These are phyloP conservation scores for Cyprinodon variegatus DNA, from an alignment of 2,113 vertebrate genomes.

Conservation along the genomic window DNA sequence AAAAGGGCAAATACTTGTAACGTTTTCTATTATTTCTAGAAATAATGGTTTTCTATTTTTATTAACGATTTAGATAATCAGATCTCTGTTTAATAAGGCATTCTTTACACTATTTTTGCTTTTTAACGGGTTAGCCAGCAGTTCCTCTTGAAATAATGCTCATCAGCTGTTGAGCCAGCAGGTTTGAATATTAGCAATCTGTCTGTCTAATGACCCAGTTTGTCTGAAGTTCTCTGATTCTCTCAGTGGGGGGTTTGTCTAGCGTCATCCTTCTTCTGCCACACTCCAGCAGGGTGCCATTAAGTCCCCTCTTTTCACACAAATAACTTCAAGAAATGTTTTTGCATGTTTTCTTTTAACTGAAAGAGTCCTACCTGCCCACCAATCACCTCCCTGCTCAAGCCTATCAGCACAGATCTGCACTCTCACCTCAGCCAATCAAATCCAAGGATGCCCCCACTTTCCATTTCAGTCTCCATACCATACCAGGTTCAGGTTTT, in stretches of 20 bases:
- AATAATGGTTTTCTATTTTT: too few relatives aligned
- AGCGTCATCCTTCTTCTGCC: conserved; percentile 2
- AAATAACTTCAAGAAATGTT: neutral
- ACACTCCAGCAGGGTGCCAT: neutral
- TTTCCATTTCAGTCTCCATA: too few relatives aligned
- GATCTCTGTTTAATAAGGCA: neutral
- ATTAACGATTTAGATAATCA: too few relatives aligned
- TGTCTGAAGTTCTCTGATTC: conserved; percentile 1
- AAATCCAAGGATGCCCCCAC: too few relatives aligned
- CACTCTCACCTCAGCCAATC: too few relatives aligned
- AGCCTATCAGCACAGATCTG: too few relatives aligned
- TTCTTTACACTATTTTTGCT: neutral
- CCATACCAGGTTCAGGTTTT: too few relatives aligned
- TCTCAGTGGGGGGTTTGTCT: neutral
- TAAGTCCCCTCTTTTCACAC: neutral
- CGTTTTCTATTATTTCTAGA: too few relatives aligned
- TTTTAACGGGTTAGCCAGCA: neutral
- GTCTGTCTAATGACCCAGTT: neutral
- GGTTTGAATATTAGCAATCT: neutral
- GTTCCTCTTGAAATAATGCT: neutral
- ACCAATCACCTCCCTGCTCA: too few relatives aligned
- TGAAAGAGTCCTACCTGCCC: too few relatives aligned
- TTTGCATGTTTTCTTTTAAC: neutral
- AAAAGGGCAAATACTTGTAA: too few relatives aligned
- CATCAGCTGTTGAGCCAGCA: neutral